Evolutionary conservation across 2,113 vertebrate species (phyloP).

Genomic region (Colistium nudipinnis): DNA sequence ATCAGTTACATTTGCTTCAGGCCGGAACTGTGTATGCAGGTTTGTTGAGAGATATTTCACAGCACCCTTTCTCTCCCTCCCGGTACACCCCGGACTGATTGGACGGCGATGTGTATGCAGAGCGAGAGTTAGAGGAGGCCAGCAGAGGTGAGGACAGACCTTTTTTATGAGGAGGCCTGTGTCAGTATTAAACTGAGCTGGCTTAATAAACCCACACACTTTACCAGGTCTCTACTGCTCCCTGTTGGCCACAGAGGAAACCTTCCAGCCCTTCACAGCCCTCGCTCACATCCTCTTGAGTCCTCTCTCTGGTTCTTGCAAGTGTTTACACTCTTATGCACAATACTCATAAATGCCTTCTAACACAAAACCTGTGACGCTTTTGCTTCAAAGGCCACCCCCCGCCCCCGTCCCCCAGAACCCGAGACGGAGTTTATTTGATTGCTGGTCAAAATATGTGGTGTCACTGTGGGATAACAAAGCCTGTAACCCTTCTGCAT

Average conservation of each 20-base stretch:
- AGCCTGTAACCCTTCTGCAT: conserved; percentile 46
- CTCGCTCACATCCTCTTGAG: no score
- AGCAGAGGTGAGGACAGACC: conserved; percentile 31
- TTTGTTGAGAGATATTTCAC: conserved; percentile 72
- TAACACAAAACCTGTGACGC: conserved; percentile 25
- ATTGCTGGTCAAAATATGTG: conserved; percentile 64
- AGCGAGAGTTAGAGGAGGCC: not conserved
- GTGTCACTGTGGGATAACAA: conserved; percentile 64
- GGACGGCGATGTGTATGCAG: not conserved
- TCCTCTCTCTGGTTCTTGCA: not conserved
- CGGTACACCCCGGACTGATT: not conserved
- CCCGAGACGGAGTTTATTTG: conserved; percentile 62
- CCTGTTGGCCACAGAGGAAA: conserved; percentile 66
- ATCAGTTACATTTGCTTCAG: conserved; percentile 54
- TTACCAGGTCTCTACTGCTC: conserved; percentile 72
- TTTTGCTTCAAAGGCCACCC: conserved; percentile 53
- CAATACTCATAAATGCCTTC: conserved; percentile 8
- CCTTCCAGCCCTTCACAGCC: not conserved
- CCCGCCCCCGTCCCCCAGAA: no score
- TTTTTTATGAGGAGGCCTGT: conserved; percentile 9
- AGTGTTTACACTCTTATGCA: conserved; percentile 6
- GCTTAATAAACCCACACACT: not conserved
- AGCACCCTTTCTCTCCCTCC: conserved; percentile 40
- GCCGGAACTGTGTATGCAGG: conserved; percentile 44
- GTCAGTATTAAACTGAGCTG: conserved; percentile 1